Percentiles rank a stretch among this genome's conserved stretches.
phyloP scores from a whole-genome alignment of 2,797 vertebrate species.

The Tolypeutes matacus region DNA sequence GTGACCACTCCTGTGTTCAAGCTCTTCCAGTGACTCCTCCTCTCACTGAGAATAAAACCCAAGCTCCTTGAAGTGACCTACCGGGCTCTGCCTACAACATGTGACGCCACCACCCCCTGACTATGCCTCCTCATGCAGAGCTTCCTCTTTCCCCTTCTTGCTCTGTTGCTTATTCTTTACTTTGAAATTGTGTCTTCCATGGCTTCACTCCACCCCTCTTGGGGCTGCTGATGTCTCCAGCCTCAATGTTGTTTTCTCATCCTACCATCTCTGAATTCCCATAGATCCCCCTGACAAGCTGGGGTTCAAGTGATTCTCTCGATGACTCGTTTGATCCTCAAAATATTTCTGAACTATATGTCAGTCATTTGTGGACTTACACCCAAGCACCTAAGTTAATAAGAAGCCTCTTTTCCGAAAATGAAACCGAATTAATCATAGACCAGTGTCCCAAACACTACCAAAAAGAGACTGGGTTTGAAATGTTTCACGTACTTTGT shows the following conservation, averaged over 20 bases:
- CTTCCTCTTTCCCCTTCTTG: not conserved
- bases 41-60: not conserved
- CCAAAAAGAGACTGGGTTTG: not conserved
- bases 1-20: not conserved
- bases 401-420: not conserved
- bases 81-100: not conserved
- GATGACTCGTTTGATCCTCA: not conserved
- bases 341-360: not conserved
- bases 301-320: rapidly evolving
- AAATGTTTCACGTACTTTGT: not conserved
- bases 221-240: not conserved
- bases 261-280: not conserved
- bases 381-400: not conserved
- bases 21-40: not conserved
- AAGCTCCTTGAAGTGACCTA: not conserved
- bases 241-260: not conserved
- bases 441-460: not conserved
- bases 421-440: not conserved
- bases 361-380: not conserved
- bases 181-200: not conserved
- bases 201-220: too few species aligned
- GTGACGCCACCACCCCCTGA: too few species aligned
- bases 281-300: not conserved
- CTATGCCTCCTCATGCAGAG: too few species aligned
- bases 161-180: not conserved